Percentiles rank a stretch among this genome's conserved stretches.
phyloP scores from a whole-genome alignment of 2,888 invertebrate genomes.

The Ametastegia equiseti region DNA sequence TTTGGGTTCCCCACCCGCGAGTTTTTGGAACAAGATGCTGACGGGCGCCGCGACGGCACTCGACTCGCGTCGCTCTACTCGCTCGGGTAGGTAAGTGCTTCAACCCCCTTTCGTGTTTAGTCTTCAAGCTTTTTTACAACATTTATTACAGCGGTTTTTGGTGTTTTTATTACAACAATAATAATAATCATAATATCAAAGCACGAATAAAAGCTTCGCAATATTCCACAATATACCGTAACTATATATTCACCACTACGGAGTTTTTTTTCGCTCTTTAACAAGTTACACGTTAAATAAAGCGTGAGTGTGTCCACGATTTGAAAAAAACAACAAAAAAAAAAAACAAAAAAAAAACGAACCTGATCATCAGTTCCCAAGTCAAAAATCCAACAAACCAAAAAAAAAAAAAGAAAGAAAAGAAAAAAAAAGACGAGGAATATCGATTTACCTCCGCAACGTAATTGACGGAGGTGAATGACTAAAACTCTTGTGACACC shows the following conservation, averaged over 20 bases:
- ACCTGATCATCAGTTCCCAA: not conserved
- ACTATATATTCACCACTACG: not conserved
- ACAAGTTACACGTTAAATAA: not conserved
- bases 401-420: too few relatives aligned
- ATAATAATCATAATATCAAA: not conserved
- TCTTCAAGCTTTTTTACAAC: not conserved
- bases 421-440: not conserved
- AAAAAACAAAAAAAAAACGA: not conserved
- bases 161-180: not conserved
- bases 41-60: conserved; percentile 65
- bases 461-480: not conserved
- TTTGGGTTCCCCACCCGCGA: conserved; percentile 74
- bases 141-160: conserved; percentile 31
- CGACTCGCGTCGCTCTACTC: conserved; percentile 74
- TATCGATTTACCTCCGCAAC: not conserved
- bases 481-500: conserved; percentile 22
- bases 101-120: conserved; percentile 38
- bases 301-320: conserved; percentile 9
- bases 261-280: not conserved
- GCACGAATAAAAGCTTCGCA: conserved; percentile 10
- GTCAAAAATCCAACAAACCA: not conserved
- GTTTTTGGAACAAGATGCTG: conserved; percentile 58
- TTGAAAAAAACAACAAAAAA: not conserved
- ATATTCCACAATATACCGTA: not conserved
- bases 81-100: conserved; percentile 74